These are phyloP conservation scores for Caenorhabditis latens DNA, from an alignment of 1,140 invertebrate genomes.

Conservation along the genomic window DNA sequence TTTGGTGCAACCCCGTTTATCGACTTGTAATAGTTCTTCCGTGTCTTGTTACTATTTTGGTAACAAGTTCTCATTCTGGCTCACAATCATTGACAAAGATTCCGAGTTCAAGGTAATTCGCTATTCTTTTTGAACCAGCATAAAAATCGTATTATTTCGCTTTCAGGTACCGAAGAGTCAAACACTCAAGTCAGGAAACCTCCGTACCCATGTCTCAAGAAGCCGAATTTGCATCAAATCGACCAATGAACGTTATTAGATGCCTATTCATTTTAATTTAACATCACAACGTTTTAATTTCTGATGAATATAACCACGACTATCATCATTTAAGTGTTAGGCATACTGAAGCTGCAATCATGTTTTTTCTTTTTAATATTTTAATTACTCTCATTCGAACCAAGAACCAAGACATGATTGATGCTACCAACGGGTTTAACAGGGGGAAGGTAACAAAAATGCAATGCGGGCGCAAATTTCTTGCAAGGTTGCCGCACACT, in stretches of 20 bases:
- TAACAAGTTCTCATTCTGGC: constrained; percentile 98
- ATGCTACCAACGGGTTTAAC: too few species aligned
- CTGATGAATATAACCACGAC: constrained; percentile 26
- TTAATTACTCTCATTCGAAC: too few species aligned
- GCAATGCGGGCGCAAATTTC: too few species aligned
- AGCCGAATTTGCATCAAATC: constrained; percentile 90
- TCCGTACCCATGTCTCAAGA: constrained; percentile 88
- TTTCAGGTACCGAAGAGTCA: constrained; percentile 88
- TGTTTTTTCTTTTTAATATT: too few species aligned
- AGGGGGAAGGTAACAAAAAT: too few species aligned
- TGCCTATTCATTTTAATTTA: constrained; percentile 60
- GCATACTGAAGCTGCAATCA: too few species aligned
- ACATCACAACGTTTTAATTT: constrained; percentile 34
- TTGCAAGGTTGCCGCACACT: too few species aligned
- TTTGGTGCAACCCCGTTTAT: constrained; percentile 95
- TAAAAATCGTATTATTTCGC: not conserved
- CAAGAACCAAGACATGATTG: too few species aligned
- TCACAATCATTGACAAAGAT: constrained; percentile 90
- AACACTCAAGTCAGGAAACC: constrained; percentile 91
- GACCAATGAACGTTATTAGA: constrained; percentile 63
- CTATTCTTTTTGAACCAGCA: not conserved
- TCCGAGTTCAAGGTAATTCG: constrained; percentile 81
- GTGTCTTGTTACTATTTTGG: constrained; percentile 96
- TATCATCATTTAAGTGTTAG: too few species aligned
- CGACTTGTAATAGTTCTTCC: constrained; percentile 91